Evolutionary conservation across 1,140 invertebrate genomes (phyloP).

Genomic region (Drosophila carrolli): DNA sequence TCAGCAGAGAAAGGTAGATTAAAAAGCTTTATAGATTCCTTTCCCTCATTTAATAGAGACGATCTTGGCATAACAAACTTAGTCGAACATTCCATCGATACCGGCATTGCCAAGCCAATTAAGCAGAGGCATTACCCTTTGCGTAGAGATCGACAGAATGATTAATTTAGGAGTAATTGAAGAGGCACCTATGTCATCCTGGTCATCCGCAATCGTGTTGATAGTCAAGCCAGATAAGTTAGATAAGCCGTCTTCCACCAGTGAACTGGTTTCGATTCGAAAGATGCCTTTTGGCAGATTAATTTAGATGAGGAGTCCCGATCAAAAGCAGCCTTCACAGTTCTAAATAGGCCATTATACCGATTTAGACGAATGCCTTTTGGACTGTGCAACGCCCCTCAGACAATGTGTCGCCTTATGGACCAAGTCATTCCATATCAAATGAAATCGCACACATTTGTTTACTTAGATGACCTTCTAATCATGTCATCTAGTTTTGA

Average conservation of each 20-base stretch:
- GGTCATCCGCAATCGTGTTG: conserved; percentile 14
- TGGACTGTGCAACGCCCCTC: too few species aligned
- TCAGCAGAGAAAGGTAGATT: too few species aligned
- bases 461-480: neutral
- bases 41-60: neutral
- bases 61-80: neutral
- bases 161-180: conserved; percentile 3
- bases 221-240: conserved; percentile 6
- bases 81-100: neutral
- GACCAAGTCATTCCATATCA: conserved; percentile 1
- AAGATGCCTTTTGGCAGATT: conserved; percentile 4
- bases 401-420: neutral
- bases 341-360: neutral
- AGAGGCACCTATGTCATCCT: neutral
- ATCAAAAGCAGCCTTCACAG: neutral
- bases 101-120: neutral
- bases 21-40: neutral
- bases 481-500: neutral
- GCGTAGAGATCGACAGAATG: conserved; percentile 5
- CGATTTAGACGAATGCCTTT: neutral
- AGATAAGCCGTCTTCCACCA: neutral
- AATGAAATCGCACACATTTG: neutral
- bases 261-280: neutral
- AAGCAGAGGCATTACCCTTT: conserved; percentile 3
- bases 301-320: neutral